A percentile compares a stretch with the other conserved stretches of the same genome.
Evolutionary conservation across 2,113 vertebrate genomes (phyloP).

Genomic region (Ptychochromis oligacanthus): DNA sequence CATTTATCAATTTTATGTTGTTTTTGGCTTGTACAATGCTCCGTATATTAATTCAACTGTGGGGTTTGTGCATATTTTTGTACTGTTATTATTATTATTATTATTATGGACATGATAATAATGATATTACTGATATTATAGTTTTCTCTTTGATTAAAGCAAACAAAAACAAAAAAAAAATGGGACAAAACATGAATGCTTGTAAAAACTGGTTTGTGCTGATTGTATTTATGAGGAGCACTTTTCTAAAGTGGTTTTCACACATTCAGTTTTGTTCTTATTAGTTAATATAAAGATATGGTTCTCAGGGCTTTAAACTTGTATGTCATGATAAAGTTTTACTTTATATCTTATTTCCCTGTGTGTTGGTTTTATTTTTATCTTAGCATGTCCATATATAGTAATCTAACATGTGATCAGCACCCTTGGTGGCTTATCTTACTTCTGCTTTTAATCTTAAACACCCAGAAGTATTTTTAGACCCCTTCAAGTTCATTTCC

Average conservation of each 20-base stretch:
- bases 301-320: slow-evolving; percentile 86
- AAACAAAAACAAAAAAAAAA: slow-evolving; percentile 69
- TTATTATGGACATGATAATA: slow-evolving; percentile 79
- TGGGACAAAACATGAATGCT: slow-evolving; percentile 79
- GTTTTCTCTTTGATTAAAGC: slow-evolving; percentile 79
- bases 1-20: slow-evolving; percentile 81
- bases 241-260: slow-evolving; percentile 81
- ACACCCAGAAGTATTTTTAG: not conserved
- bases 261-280: slow-evolving; percentile 83
- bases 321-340: slow-evolving; percentile 85
- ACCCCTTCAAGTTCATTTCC: not conserved
- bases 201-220: slow-evolving; percentile 83
- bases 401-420: not conserved
- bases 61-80: slow-evolving; percentile 85
- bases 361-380: slow-evolving; percentile 14
- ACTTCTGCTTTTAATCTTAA: not conserved
- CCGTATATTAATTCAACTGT: slow-evolving; percentile 80
- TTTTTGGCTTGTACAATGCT: slow-evolving; percentile 82
- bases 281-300: slow-evolving; percentile 85
- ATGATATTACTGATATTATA: slow-evolving; percentile 82
- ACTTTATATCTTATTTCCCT: slow-evolving; percentile 78
- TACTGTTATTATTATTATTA: slow-evolving; percentile 81
- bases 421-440: not conserved
- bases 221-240: slow-evolving; percentile 85
- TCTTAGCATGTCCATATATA: not conserved